A percentile compares a stretch with the other conserved stretches of the same genome.
These are phyloP conservation scores for Meloidogyne floridensis DNA, from an alignment of 1,140 invertebrate species.

Conservation along the genomic window DNA sequence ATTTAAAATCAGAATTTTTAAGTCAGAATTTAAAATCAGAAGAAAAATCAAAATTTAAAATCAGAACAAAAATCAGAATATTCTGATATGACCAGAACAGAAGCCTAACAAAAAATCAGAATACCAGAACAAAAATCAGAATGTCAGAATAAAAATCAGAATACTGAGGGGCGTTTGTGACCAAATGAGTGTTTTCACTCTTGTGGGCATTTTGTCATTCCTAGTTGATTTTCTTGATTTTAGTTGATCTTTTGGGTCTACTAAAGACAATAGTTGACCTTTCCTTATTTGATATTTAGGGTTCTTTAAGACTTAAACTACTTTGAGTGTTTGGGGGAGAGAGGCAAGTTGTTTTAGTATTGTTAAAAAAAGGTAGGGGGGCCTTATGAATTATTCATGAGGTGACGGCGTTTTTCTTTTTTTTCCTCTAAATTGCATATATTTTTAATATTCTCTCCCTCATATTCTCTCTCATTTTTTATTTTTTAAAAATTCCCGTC, in stretches of 20 bases:
- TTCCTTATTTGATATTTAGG: not conserved
- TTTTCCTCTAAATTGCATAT: not conserved
- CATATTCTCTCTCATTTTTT: not conserved
- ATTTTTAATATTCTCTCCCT: not conserved
- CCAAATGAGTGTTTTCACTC: not conserved
- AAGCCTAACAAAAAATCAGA: no score
- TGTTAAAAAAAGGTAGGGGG: not conserved
- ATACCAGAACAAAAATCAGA: not conserved
- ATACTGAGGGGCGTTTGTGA: not conserved
- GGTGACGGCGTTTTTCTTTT: not conserved
- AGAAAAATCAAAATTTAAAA: no score
- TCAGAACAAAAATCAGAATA: not conserved
- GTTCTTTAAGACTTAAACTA: not conserved
- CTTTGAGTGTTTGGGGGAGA: not conserved
- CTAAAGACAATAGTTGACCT: not conserved
- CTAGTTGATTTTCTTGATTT: not conserved
- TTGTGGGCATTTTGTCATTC: not conserved
- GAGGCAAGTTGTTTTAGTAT: not conserved
- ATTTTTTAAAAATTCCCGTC: slow-evolving; percentile 1
- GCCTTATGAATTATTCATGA: slow-evolving; percentile 6
- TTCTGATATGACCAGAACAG: no score
- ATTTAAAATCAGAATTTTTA: not conserved
- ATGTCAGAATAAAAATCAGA: not conserved
- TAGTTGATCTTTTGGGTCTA: not conserved
- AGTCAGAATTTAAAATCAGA: not conserved